Conservation (phyloP, 2,113 vertebrate species). For the Centropus bengalensis region DNA sequence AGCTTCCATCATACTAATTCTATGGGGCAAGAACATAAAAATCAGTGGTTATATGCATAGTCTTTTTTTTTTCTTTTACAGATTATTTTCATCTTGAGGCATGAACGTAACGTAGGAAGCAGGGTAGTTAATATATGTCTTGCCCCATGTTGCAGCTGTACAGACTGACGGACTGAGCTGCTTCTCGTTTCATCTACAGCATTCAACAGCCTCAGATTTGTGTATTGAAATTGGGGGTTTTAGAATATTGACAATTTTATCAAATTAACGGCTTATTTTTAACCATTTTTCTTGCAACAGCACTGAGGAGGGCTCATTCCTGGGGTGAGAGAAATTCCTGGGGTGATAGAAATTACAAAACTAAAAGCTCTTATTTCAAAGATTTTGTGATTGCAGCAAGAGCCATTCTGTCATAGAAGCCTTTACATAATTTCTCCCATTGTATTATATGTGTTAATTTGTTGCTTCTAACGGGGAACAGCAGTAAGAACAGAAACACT, state of each 20-base stretch:
- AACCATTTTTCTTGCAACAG: neutral
- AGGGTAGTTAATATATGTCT: neutral
- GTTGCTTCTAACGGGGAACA: neutral
- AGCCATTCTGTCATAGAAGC: neutral
- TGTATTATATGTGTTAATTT: neutral
- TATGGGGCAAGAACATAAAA: conserved; percentile 28
- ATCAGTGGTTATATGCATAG: conserved; percentile 41
- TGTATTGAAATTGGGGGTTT: neutral
- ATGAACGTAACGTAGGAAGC: conserved; percentile 35
- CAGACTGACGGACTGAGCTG: neutral
- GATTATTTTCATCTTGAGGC: conserved; percentile 45
- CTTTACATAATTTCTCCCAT: neutral
- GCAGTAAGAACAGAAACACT: neutral
- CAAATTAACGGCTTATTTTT: neutral
- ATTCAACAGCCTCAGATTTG: neutral
- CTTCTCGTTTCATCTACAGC: neutral
- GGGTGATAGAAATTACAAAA: neutral
- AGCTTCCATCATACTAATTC: conserved; percentile 29
- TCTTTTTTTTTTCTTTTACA: conserved; percentile 54
- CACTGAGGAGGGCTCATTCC: neutral
- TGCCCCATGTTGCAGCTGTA: conserved; percentile 21
- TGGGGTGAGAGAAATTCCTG: neutral
- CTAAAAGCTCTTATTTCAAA: neutral
- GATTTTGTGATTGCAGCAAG: rapidly evolving
- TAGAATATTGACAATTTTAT: neutral